Evolutionary conservation across 2,888 invertebrate genomes (phyloP).

Genomic region (Ophion obscuratus): DNA sequence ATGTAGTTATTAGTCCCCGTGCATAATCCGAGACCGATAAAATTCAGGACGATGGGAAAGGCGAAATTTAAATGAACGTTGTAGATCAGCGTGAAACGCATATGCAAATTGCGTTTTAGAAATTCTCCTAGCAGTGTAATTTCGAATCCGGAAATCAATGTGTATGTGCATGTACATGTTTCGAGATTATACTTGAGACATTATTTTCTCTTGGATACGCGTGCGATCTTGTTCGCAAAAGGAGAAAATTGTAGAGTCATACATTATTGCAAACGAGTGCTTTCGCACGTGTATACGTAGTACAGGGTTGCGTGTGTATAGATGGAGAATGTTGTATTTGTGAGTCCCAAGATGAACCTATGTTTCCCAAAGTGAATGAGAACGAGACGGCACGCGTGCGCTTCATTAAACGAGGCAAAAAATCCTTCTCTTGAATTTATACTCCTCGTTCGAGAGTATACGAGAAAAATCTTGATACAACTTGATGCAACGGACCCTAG

Average conservation of each 20-base stretch:
- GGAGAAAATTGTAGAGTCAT: conserved; percentile 55
- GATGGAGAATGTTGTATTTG: conserved; percentile 35
- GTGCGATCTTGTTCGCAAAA: conserved; percentile 55
- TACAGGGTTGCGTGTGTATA: conserved; percentile 9
- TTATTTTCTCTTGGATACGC: conserved; percentile 59
- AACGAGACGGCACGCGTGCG: conserved; percentile 71
- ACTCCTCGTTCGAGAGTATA: conserved; percentile 9
- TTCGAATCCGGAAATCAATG: conserved; percentile 50
- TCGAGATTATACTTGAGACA: conserved; percentile 35
- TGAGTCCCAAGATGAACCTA: conserved; percentile 32
- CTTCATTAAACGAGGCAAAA: conserved; percentile 66
- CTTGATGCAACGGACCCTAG: conserved; percentile 31
- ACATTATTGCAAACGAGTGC: conserved; percentile 39
- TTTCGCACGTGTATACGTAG: background rate
- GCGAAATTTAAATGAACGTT: background rate
- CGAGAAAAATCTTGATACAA: conserved; percentile 33
- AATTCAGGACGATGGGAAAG: background rate
- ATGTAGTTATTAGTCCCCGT: no score
- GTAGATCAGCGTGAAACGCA: background rate
- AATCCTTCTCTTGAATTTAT: conserved; percentile 31
- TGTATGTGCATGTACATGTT: background rate
- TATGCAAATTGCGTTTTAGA: conserved; percentile 53
- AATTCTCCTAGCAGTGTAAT: conserved; percentile 41
- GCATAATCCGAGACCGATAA: background rate
- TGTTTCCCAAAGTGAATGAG: conserved; percentile 68